phyloP scores from a whole-genome alignment of 2,113 vertebrate species.

The Colinus virginianus region DNA sequence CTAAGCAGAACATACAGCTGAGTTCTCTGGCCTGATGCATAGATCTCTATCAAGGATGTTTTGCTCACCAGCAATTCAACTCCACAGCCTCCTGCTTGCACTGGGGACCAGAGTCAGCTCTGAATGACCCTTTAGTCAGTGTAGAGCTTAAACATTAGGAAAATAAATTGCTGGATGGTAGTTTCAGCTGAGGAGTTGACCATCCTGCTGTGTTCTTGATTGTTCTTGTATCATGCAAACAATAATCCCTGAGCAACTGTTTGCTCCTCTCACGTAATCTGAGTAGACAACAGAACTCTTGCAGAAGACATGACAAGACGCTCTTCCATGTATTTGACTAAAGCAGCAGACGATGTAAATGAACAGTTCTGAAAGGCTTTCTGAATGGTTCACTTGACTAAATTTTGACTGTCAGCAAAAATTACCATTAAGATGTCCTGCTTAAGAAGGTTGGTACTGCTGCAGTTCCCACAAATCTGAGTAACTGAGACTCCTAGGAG shows the following conservation, averaged over 20 bases:
- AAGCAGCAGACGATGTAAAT: slow-evolving; percentile 34
- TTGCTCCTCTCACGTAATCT: not conserved
- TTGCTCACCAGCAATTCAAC: not conserved
- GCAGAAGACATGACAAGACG: not conserved
- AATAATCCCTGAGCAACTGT: not conserved
- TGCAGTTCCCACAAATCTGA: not conserved
- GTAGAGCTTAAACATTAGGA: not conserved
- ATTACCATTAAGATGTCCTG: not conserved
- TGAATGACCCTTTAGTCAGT: not conserved
- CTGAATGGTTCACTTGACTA: slow-evolving; percentile 36
- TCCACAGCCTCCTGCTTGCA: not conserved
- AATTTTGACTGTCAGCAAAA: slow-evolving; percentile 46
- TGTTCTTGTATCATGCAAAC: accelerated
- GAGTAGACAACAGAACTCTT: slow-evolving; percentile 10
- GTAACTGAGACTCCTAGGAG: not conserved
- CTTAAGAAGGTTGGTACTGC: not conserved
- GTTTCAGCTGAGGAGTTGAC: not conserved
- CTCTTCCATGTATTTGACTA: not conserved
- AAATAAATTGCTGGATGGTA: not conserved
- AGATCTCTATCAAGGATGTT: not conserved
- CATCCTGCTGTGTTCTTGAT: not conserved
- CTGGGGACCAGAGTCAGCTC: not conserved
- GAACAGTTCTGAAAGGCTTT: slow-evolving; percentile 46
- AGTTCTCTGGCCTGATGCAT: not conserved
- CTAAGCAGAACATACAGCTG: not conserved